These are phyloP conservation scores for Zaprionus davidi DNA, from an alignment of 1,140 invertebrate genomes.

Conservation along the genomic window DNA sequence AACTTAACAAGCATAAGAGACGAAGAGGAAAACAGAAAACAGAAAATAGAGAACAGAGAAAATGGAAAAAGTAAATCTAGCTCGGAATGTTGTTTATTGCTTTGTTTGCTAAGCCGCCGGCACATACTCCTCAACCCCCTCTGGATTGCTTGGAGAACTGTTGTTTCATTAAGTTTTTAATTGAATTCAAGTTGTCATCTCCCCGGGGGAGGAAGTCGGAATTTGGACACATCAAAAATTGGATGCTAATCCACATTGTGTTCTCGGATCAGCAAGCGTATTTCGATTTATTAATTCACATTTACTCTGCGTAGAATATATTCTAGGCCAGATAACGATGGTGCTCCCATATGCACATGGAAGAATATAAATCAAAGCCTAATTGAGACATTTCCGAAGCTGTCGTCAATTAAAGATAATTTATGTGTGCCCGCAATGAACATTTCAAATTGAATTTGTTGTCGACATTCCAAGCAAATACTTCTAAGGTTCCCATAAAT, in stretches of 20 bases:
- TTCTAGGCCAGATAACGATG: neutral
- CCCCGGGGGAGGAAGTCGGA: neutral
- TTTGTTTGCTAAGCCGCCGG: conserved; percentile 53
- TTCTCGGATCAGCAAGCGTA: neutral
- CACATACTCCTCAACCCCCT: conserved; percentile 1
- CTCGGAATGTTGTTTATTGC: conserved; percentile 72
- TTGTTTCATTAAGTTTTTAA: conserved; percentile 22
- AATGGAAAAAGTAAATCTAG: conserved; percentile 17
- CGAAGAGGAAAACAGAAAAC: conserved; percentile 24
- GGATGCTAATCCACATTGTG: neutral
- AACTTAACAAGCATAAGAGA: conserved; percentile 2
- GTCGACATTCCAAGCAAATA: too few relatives aligned
- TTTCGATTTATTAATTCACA: neutral
- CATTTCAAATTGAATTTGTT: too few relatives aligned
- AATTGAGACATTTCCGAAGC: conserved; percentile 1
- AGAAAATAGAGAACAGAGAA: conserved; percentile 9
- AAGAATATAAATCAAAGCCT: neutral
- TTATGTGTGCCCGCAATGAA: neutral
- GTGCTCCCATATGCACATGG: neutral
- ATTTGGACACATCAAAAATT: neutral
- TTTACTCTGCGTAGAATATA: neutral
- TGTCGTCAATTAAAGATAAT: neutral
- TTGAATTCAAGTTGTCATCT: conserved; percentile 17
- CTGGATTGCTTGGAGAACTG: conserved; percentile 8
- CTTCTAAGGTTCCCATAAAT: too few relatives aligned